Evolutionary conservation across 2,797 vertebrate species (phyloP), one percentile per base, ranked within the genome.

Genomic region (Sebastes oblongus): DNA sequence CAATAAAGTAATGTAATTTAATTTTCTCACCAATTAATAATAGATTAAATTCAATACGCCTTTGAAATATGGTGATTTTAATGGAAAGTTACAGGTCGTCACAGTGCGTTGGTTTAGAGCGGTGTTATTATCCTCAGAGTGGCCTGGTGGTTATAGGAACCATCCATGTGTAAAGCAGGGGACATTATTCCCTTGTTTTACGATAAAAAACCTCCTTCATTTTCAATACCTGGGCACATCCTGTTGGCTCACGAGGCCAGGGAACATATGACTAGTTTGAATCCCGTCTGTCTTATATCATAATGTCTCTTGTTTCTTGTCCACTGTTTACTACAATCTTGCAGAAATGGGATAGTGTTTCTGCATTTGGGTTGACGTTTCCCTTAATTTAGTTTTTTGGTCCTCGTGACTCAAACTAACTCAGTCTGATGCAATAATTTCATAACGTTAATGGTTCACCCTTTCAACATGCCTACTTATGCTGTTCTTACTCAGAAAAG

Each of bases 41-140:
- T 79, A 76, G 55, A 87, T 82, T 71, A 14, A 82, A 75, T 88
- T 89, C 66, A 86, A 86, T 85, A 82, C 72, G 69, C 54, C 59
- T 82, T 81, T 90, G 86, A 93, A 85, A 89, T 87, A 86, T 86
- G 66, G 64, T 36, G 52, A 62, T 72, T 89, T 87, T 89, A 86
- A 88, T 86, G 20, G 64, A 89, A 92, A 73, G 72, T 72, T 86
- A 86, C 79, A 89, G 76, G 67, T 84, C 56, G 34, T 89, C 71
- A 80, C 74, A 77, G 34, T 74, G 52, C 30, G 8, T 66, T 77
- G 61, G n/a, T 75, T 78, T 50, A 72, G 72, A 75, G 80, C 1
- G 1, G 22, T 29, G 20, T 86, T 81, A 87, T 85, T 83, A 81
- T 86, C 32, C 25, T 66, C 32, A 65, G 52, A 36, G 79, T 69